phyloP scores from a whole-genome alignment of 2,113 vertebrate genomes.

The Hydrolagus affinis region DNA sequence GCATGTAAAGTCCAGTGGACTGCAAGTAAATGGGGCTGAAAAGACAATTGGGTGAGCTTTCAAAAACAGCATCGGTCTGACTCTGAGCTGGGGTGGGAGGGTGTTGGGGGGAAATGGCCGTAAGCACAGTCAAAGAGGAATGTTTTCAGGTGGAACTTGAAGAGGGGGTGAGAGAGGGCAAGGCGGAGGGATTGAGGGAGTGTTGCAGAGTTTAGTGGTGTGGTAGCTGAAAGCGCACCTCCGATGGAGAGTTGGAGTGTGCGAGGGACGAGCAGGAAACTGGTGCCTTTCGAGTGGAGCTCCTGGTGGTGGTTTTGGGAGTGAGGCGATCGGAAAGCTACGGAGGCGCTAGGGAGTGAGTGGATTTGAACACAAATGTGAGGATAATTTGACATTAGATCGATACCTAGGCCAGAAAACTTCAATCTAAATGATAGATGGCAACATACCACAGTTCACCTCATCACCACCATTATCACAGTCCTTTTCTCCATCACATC shows the following conservation, averaged over 20 bases:
- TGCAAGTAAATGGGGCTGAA: conserved; percentile 74
- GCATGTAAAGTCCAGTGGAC: conserved; percentile 83
- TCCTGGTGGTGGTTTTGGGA: background rate
- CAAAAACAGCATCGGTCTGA: background rate
- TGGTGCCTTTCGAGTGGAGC: background rate
- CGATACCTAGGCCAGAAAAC: too few relatives aligned
- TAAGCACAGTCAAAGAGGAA: background rate
- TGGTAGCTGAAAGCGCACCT: background rate
- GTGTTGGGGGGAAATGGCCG: background rate
- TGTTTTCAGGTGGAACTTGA: too few relatives aligned
- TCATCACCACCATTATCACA: conserved; percentile 90
- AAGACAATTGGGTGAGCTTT: background rate
- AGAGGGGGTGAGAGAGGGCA: background rate
- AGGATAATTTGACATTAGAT: too few relatives aligned
- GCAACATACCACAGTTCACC: conserved; percentile 78
- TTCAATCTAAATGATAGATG: too few relatives aligned
- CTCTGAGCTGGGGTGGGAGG: too few relatives aligned
- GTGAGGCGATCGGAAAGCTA: too few relatives aligned
- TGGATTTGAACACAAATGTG: too few relatives aligned
- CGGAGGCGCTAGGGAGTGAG: too few relatives aligned
- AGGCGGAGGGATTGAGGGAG: too few relatives aligned
- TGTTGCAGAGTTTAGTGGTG: too few relatives aligned
- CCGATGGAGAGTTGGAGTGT: too few relatives aligned
- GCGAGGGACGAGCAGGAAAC: too few relatives aligned
- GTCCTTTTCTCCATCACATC: conserved; percentile 89